Evolutionary conservation across 2,888 invertebrate species (phyloP).

Genomic region (Smittia aterrima): DNA sequence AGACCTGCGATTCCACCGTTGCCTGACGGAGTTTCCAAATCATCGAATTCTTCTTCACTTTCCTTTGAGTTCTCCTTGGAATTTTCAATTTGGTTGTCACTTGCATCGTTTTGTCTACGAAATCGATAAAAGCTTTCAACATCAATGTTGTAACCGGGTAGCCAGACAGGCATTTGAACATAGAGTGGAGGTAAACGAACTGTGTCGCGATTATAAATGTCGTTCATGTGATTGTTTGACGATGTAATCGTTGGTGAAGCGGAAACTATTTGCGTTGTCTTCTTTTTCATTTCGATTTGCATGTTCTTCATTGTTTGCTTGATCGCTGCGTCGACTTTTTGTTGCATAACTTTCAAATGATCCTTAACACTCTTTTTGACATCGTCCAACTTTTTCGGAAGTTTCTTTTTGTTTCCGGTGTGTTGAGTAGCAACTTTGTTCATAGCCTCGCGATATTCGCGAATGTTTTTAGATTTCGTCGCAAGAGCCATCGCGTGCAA

Average conservation of each 20-base stretch:
- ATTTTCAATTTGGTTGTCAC: slow-evolving; percentile 42
- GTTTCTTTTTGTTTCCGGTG: not conserved
- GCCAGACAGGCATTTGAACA: slow-evolving; percentile 28
- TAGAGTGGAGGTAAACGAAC: not conserved
- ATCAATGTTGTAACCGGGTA: not conserved
- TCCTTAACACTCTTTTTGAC: not conserved
- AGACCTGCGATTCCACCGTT: slow-evolving; percentile 50
- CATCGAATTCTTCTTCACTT: slow-evolving; percentile 44
- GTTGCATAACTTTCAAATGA: slow-evolving; percentile 16
- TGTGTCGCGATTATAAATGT: slow-evolving; percentile 22
- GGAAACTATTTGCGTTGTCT: slow-evolving; percentile 30
- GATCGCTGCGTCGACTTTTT: not conserved
- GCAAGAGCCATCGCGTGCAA: slow-evolving; percentile 49
- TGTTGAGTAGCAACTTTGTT: not conserved
- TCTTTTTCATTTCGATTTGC: not conserved
- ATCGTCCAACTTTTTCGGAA: not conserved
- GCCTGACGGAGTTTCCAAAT: not conserved
- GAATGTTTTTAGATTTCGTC: slow-evolving; percentile 45
- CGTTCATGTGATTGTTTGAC: not conserved
- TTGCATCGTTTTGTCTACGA: slow-evolving; percentile 40
- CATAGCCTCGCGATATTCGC: slow-evolving; percentile 45
- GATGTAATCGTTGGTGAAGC: slow-evolving; percentile 22
- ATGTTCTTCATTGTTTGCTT: not conserved
- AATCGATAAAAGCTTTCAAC: slow-evolving; percentile 31
- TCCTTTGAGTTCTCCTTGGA: slow-evolving; percentile 41